Evolutionary conservation across 2,113 vertebrate species (phyloP), one percentile per base, ranked within the genome.

Genomic region (Anoplopoma fimbria): DNA sequence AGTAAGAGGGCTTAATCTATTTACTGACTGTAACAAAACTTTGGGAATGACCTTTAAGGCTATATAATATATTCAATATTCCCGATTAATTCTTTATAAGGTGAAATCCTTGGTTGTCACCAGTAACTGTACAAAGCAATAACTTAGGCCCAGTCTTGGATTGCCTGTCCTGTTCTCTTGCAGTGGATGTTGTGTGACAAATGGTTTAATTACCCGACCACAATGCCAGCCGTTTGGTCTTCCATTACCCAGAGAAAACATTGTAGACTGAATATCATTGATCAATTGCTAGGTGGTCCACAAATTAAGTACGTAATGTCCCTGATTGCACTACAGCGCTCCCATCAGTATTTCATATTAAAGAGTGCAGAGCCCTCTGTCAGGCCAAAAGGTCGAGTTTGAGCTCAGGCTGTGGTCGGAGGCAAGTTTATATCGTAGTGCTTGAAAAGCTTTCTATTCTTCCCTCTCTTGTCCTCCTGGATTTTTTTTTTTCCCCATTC

Each of bases 181-280:
- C 71, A 81, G n/a, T 57, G 77, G 62, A 83, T 79, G 64, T 70
- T 85, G 38, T 60, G 78, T 94, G 92, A 95, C 92, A 82, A 89
- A 93, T 91, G 85, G 79, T 86, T 91, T 93, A 84, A 95, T 93
- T 93, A 93, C 84, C 80, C 60, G 88, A 76, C 88, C 87, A 84
- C 87, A 91, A 77, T 79, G 85, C 81, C 38, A 31, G 69, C 76
- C 84, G 79, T 84, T 91, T 83, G 60, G 75, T 77, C 86, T 73
- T 88, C 89, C 77, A 83, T 75, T 88, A 68, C 78, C 33, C 78
- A 83, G 85, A 17, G 21, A 85, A 89, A 92, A 84, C 68, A 85
- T 21, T 75, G 82, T 76, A 83, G 86, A 91, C 81, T 25, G 64
- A 84, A 87, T 87, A 87, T 81, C 80, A 57, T 63, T 94, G 91